Evolutionary conservation across 2,888 invertebrate genomes (phyloP).

Genomic region (Epinotia demarniana): DNA sequence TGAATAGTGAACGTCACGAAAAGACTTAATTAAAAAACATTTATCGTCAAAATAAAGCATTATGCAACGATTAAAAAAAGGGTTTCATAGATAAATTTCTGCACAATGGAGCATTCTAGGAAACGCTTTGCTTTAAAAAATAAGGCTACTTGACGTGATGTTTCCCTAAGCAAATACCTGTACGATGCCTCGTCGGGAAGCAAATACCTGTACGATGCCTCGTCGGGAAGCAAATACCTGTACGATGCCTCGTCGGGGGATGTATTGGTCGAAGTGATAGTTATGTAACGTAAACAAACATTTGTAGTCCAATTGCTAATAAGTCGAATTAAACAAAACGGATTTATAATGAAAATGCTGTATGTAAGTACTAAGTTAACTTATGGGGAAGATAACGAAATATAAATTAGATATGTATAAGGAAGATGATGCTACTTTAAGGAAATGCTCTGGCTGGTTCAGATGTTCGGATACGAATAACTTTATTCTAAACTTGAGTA

Average conservation of each 20-base stretch:
- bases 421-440: slow-evolving; percentile 45
- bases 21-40: too few relatives aligned
- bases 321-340: slow-evolving; percentile 12
- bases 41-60: too few relatives aligned
- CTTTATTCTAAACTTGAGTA: slow-evolving; percentile 36
- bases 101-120: too few relatives aligned
- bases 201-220: not conserved
- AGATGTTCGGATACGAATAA: slow-evolving; percentile 52
- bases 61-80: too few relatives aligned
- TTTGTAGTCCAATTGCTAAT: slow-evolving; percentile 28
- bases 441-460: slow-evolving; percentile 61
- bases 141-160: not conserved
- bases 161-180: not conserved
- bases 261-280: not conserved
- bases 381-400: slow-evolving; percentile 26
- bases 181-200: not conserved
- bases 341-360: not conserved
- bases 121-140: too few relatives aligned
- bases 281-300: not conserved
- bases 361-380: slow-evolving; percentile 5
- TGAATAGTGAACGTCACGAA: too few relatives aligned
- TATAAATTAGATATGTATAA: slow-evolving; percentile 7
- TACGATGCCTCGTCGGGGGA: not conserved
- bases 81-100: too few relatives aligned
- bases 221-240: not conserved